Evolutionary conservation across 2,797 vertebrate genomes (phyloP).

Genomic region (Acanthurus leucopareius): DNA sequence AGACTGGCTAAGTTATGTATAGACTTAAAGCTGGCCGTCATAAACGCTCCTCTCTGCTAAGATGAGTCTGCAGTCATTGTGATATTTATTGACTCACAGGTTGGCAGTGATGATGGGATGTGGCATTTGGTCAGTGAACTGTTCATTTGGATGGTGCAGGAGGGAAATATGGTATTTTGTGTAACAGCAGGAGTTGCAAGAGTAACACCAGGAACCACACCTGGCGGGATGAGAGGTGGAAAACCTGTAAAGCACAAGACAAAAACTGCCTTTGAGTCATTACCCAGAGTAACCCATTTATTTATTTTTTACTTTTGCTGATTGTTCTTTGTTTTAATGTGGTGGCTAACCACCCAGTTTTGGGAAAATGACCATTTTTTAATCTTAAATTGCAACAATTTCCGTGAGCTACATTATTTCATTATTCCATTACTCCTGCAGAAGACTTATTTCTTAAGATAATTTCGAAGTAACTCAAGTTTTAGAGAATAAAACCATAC

Average conservation of each 20-base stretch:
- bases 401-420: too few relatives aligned
- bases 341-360: neutral
- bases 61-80: slow-evolving; percentile 83
- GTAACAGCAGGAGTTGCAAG: slow-evolving; percentile 58
- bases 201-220: slow-evolving; percentile 81
- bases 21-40: slow-evolving; percentile 6
- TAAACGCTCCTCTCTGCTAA: slow-evolving; percentile 74
- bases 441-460: too few relatives aligned
- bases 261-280: neutral
- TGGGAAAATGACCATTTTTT: neutral
- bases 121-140: slow-evolving; percentile 77
- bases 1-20: slow-evolving; percentile 5
- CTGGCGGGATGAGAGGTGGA: slow-evolving; percentile 85
- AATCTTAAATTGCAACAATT: too few relatives aligned
- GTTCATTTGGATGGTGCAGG: slow-evolving; percentile 55
- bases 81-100: slow-evolving; percentile 80
- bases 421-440: too few relatives aligned
- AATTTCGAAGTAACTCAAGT: neutral
- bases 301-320: too few relatives aligned
- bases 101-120: slow-evolving; percentile 61
- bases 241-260: slow-evolving; percentile 71
- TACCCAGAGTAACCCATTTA: too few relatives aligned
- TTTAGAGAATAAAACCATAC: slow-evolving; percentile 75
- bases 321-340: neutral
- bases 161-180: slow-evolving; percentile 65